Evolutionary conservation across 2,797 vertebrate genomes (phyloP).

Genomic region (Varecia variegata): DNA sequence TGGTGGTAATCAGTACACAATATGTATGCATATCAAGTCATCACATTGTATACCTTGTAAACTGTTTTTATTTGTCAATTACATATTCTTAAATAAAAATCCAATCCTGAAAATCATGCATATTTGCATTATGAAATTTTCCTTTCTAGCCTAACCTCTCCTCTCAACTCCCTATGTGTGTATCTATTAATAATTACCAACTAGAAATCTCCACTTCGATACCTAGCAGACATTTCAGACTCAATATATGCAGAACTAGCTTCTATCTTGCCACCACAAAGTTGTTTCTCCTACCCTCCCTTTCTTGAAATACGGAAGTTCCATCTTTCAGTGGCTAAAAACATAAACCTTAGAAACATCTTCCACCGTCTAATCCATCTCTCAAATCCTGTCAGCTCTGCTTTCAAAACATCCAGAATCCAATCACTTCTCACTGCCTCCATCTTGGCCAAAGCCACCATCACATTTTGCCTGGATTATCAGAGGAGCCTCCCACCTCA

Average conservation of each 20-base stretch:
- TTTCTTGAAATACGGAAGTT: not conserved
- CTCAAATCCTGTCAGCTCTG: not conserved
- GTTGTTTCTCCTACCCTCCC: not conserved
- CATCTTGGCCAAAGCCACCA: not conserved
- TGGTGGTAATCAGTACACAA: not conserved
- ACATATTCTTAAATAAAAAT: not conserved
- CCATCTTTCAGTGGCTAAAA: not conserved
- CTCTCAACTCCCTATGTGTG: not conserved
- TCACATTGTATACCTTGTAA: too few relatives aligned
- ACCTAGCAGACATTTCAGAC: not conserved
- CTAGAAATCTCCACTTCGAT: not conserved
- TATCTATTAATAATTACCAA: not conserved
- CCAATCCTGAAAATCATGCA: not conserved
- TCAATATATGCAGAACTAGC: not conserved
- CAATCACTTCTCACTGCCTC: not conserved
- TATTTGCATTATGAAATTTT: not conserved
- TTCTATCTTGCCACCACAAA: not conserved
- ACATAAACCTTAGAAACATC: not conserved
- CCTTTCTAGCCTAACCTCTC: not conserved
- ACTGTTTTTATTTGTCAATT: not conserved
- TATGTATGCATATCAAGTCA: not conserved
- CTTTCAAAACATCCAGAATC: not conserved
- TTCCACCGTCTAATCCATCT: not conserved
- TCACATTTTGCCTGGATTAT: not conserved
- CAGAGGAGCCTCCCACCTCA: not conserved